phyloP scores from a whole-genome alignment of 2,113 vertebrate genomes.

The Saguinus midas region DNA sequence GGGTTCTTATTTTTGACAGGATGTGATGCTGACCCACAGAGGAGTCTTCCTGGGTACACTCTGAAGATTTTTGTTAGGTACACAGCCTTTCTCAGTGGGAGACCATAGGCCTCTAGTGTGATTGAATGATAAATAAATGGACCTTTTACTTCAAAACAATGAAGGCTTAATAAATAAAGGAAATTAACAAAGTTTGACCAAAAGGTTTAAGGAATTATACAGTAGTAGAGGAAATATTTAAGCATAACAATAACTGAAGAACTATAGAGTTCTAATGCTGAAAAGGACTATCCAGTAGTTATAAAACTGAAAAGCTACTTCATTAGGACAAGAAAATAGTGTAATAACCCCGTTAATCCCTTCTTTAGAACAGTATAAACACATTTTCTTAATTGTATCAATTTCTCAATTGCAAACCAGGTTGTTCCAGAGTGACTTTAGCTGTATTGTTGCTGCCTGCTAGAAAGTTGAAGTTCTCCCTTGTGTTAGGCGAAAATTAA shows the following conservation, averaged over 20 bases:
- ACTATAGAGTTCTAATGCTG: background rate
- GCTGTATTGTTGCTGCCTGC: background rate
- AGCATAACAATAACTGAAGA: background rate
- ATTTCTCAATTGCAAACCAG: conserved; percentile 26
- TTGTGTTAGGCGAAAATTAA: background rate
- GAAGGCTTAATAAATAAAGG: conserved; percentile 5
- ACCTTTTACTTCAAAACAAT: conserved; percentile 34
- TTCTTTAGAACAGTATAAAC: conserved; percentile 27
- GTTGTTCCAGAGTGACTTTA: conserved; percentile 13
- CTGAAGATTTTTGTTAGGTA: conserved; percentile 49
- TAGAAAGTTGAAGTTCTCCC: background rate
- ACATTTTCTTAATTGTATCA: conserved; percentile 47
- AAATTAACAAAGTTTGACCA: conserved; percentile 10
- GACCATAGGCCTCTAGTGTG: background rate
- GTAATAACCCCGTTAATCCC: background rate
- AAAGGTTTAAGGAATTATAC: conserved; percentile 25
- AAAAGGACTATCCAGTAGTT: background rate
- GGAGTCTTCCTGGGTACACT: background rate
- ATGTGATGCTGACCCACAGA: conserved; percentile 5
- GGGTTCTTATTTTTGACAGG: conserved; percentile 52
- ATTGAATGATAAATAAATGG: conserved; percentile 43
- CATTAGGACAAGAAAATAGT: conserved; percentile 11
- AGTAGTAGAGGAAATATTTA: background rate
- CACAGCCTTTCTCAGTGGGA: conserved; percentile 18
- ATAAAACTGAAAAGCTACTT: conserved; percentile 23